Evolutionary conservation across 2,888 invertebrate genomes (phyloP).

Genomic region (Pammene aurita): DNA sequence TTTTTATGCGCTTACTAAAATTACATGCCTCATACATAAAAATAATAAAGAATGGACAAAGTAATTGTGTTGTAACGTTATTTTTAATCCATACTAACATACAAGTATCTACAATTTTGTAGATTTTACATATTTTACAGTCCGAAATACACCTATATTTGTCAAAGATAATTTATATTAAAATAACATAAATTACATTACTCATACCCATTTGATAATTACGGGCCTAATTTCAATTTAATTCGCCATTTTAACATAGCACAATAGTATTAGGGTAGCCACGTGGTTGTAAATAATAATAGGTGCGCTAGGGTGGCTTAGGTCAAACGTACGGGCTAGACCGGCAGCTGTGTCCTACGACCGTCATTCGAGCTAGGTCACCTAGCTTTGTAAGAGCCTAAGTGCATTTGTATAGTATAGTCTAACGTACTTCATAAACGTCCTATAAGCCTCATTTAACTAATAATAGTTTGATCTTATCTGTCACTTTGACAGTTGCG

Average conservation of each 20-base stretch:
- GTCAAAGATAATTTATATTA: too few relatives aligned
- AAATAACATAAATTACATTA: not conserved
- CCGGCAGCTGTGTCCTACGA: constrained; percentile 30
- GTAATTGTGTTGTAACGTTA: too few relatives aligned
- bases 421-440: too few relatives aligned
- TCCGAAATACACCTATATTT: too few relatives aligned
- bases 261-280: constrained; percentile 4
- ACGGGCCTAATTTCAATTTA: too few relatives aligned
- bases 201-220: not conserved
- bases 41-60: too few relatives aligned
- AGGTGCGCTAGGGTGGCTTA: constrained; percentile 27
- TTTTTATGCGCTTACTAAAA: not conserved
- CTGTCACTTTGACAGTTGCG: too few relatives aligned
- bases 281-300: constrained; percentile 23
- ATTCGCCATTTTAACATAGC: constrained; percentile 3
- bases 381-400: not conserved
- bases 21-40: constrained; percentile 9
- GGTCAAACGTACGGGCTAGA: constrained; percentile 30
- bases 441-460: too few relatives aligned
- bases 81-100: too few relatives aligned
- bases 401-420: not conserved
- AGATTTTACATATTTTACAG: too few relatives aligned
- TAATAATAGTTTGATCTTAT: too few relatives aligned
- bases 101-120: too few relatives aligned
- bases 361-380: constrained; percentile 10